phyloP scores from a whole-genome alignment of 2,888 invertebrate species.

The Podotricha telesiphe region DNA sequence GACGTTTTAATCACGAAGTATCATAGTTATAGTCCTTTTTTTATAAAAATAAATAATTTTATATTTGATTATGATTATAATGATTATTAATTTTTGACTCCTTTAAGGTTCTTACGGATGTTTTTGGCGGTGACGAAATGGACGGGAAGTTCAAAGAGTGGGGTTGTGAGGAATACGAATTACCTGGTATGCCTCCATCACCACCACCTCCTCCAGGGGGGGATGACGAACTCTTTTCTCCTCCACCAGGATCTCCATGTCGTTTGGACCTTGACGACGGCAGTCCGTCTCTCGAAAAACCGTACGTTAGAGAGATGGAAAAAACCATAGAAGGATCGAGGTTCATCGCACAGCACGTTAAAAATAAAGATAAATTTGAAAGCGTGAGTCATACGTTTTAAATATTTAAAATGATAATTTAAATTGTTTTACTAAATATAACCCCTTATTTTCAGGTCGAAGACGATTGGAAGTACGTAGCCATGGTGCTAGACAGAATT shows the following conservation, averaged over 20 bases:
- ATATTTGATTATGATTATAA: background rate
- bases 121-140: conserved; percentile 85
- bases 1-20: conserved; percentile 67
- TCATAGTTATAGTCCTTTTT: conserved; percentile 43
- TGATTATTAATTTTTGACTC: background rate
- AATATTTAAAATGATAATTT: background rate
- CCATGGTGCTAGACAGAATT: conserved; percentile 97
- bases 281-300: conserved; percentile 92
- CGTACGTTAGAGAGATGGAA: conserved; percentile 92
- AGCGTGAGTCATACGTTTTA: conserved; percentile 87
- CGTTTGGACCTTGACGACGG: conserved; percentile 84
- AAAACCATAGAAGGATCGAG: conserved; percentile 96
- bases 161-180: conserved; percentile 88
- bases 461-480: conserved; percentile 99
- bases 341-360: conserved; percentile 97
- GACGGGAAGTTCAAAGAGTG: conserved; percentile 80
- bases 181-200: conserved; percentile 88
- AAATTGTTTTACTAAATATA: conserved; percentile 4
- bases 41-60: background rate
- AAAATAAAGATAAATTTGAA: conserved; percentile 97
- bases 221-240: conserved; percentile 93
- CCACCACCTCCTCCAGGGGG: conserved; percentile 90
- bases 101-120: conserved; percentile 89
- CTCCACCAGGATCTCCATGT: conserved; percentile 87
- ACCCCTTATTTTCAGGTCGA: conserved; percentile 86